These are phyloP conservation scores for Conus canariensis DNA, from an alignment of 2,888 invertebrate genomes.

Conservation along the genomic window DNA sequence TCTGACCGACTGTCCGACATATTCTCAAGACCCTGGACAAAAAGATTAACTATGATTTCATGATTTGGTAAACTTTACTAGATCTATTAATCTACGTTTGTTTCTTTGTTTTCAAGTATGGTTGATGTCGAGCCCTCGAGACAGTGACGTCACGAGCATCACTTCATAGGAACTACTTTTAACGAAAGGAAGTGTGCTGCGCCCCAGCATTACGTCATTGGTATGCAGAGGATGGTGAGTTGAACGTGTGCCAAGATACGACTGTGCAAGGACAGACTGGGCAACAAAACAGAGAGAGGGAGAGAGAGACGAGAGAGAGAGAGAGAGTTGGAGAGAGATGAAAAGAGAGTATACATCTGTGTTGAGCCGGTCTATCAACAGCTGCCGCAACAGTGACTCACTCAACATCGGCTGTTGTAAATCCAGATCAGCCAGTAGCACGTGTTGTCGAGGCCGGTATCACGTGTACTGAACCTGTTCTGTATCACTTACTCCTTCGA, in stretches of 20 bases:
- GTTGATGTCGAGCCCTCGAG: not conserved
- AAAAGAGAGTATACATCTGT: not conserved
- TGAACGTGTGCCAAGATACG: not conserved
- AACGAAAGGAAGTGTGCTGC: not conserved
- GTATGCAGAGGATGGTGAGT: not conserved
- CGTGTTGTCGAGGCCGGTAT: no score
- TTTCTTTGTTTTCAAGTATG: no score
- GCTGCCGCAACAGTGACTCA: constrained; percentile 12
- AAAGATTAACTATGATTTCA: no score
- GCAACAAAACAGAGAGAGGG: not conserved
- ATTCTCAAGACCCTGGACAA: no score
- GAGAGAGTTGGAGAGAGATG: not conserved
- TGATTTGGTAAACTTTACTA: no score
- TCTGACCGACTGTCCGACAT: not conserved
- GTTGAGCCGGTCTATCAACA: not conserved
- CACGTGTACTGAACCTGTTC: not conserved
- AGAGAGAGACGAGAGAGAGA: not conserved
- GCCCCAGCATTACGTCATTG: constrained; percentile 1
- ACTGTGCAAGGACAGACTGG: not conserved
- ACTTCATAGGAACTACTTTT: not conserved
- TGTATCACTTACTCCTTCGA: not conserved
- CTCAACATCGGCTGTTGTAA: not conserved
- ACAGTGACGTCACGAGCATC: constrained; percentile 4
- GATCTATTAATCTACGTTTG: no score
- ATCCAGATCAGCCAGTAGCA: no score